phyloP scores from a whole-genome alignment of 2,888 invertebrate species.

The Labia minor region DNA sequence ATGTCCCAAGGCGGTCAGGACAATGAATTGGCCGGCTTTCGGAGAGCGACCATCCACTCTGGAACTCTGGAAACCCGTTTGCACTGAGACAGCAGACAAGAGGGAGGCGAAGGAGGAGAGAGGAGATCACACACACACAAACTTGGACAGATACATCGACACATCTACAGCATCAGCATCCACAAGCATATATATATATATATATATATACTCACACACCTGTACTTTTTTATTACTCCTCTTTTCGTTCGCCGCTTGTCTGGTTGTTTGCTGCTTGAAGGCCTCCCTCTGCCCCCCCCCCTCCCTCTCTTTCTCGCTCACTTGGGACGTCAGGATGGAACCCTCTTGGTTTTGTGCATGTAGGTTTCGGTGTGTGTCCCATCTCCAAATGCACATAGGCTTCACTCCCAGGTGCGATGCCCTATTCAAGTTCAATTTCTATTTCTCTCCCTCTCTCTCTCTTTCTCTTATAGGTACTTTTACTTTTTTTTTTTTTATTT shows the following conservation, averaged over 20 bases:
- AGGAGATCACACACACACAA: neutral
- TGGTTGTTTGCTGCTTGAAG: conserved; percentile 13
- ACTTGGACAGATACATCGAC: neutral
- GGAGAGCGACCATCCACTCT: conserved; percentile 5
- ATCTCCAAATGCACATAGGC: neutral
- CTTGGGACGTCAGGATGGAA: neutral
- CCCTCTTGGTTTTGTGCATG: neutral
- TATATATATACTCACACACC: neutral
- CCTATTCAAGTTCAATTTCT: neutral
- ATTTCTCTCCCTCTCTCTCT: neutral
- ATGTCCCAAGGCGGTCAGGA: conserved; percentile 13
- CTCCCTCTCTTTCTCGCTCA: too few species aligned
- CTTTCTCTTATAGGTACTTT: too few species aligned
- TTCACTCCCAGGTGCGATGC: neutral
- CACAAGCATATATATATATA: too few species aligned
- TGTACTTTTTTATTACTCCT: conserved; percentile 4
- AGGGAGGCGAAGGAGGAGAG: neutral
- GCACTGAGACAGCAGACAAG: conserved; percentile 13
- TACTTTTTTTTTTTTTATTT: neutral
- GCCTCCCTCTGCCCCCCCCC: neutral
- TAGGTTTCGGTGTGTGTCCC: neutral
- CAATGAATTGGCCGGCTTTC: conserved; percentile 13
- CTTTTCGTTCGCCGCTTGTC: conserved; percentile 13
- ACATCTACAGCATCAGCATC: neutral
- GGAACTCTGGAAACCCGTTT: conserved; percentile 13